Evolutionary conservation across 2,113 vertebrate genomes (phyloP), one percentile per base, ranked within the genome.

Genomic region (Callipepla californica): DNA sequence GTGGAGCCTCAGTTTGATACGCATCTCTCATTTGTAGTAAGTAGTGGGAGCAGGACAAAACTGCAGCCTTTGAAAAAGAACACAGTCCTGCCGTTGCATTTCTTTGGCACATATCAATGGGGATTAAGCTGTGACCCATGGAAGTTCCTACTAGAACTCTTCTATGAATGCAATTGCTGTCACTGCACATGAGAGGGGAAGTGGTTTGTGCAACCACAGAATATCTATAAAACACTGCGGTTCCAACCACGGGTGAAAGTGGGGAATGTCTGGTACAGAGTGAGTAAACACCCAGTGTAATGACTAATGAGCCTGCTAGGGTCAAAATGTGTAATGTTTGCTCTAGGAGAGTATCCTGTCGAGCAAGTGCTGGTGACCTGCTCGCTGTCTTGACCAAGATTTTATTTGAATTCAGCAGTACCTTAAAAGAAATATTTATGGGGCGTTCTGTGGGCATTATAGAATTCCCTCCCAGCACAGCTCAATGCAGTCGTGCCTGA

Each of bases 121-220:
- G 82, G 91, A 94, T 96, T 94, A 96, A 63, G 38, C 91, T 74
- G 57, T 78, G 73, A 83, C 77, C 89, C 67, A 28, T 83, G 81
- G 66, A 86, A 92, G 94, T 77, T 96, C 95, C 92, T 95, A 50
- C 84, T 76, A 65, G 89, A 93, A 92, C 66, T 76, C 40, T 57
- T 90, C 62, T 77, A 23, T 96, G 94, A 93, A 94, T 96, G 44
- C 87, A 96, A 92, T 58, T 95, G 96, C 95, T 96, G 94, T 76
- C 85, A 9, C 85, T 96, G 96, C 94, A 96, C 51, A 70, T 69
- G 77, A 81, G 63, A 91, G 91, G 89, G 85, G 87, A 96, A 94
- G 92, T 89, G 78, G 63, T 91, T 94, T 96, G 84, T 92, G 92
- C 92, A 87, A 34, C 87, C 89, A 44, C 86, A 93, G 89, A 78